Evolutionary conservation across 2,113 vertebrate species (phyloP), one percentile per base, ranked within the genome.

Genomic region (Xiphophorus couchianus): DNA sequence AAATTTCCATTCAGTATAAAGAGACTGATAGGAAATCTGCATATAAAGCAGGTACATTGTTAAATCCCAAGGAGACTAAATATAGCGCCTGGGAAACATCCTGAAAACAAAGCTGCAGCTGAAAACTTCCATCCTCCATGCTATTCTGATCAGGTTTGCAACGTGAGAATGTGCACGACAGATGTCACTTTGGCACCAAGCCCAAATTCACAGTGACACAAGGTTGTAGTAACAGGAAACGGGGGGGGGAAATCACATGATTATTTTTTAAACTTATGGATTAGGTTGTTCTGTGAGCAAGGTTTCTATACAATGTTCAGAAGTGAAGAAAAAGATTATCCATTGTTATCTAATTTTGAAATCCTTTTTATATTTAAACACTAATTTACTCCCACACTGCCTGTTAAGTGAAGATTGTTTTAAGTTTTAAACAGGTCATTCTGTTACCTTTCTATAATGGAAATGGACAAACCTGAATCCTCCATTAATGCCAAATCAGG

Each of bases 131-230:
- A 76, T 65, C 80, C 76, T 76, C 62, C 17, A 48, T 64, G 67
- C 86, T 90, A 85, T 91, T 90, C 61, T 81, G 28, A 91, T 87
- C 80, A 63, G 73, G 73, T 85, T 70, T 68, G 81, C 86, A 84
- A 92, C 77, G 82, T 93, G 91, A 89, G 69, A 92, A 88, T 87
- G 81, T 77, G 77, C 90, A 92, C 61, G 87, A 87, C 79, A 70
- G 62, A 77, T 54, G 69, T 73, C 30, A 44, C 51, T 66, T 82
- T 90, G 84, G 82, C 86, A 63, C 17, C 60, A 51, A 29, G 69
- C 78, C 77, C 37, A 31, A 58, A 77, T 78, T 71, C 69, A 68
- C 11, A 48, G 77, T 60, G 61, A 84, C 77, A 77, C 60, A 73
- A 70, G 27, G 65, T 28, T 19, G 25, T 29, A 25, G 37, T 66